Base-by-base conservation (phyloP, 1,140 invertebrate genomes). In the Dysdera silvatica region DNA sequence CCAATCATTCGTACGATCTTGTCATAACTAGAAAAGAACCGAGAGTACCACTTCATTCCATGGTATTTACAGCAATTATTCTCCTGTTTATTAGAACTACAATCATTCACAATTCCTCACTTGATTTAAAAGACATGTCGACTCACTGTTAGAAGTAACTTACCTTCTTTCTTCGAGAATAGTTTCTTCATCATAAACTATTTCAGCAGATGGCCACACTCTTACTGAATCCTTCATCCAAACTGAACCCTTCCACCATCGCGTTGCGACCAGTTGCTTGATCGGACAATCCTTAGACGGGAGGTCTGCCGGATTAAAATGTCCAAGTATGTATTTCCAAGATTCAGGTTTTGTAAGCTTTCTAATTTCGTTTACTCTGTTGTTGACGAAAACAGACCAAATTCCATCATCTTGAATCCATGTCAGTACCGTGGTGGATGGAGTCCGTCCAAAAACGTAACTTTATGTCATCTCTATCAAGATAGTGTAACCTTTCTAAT, bases 251-350 rank as follows among this genome's bases (percentile, higher is more conserved):
- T 76, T 71, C 73, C 72, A 74, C 75, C 76, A 79, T 14, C 12
- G 24, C 5, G 48, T 26, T 18, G 12, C 23, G 7, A 7, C 8
- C 23, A 55, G 33, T 8, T 55, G 18, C 18, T 55, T n/a, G 65
- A 66, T 66, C 16, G 69, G 71, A 63, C 72, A 76, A 23, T 76
- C 75, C 67, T 76, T 60, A 16, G 75, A 77, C 7, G 72, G 71
- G 18, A 77, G 62, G 66, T 79, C 76, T 20, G 76, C 76, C 6
- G 76, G 75, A 64, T 78, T 79, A n/a, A 66, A 28, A 18, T 61
- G 49, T 1, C 74, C 74, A 0, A 75, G 73, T 7, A 77, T 66
- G 67, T 77, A 70, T 28, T 62, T 52, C 75, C 75, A 78, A 3
- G 64, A 29, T 4, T 54, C 48, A n/a, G 32, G 5, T 28, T 41